Evolutionary conservation across 1,140 invertebrate species (phyloP).

Genomic region (Saxidomus purpurata): DNA sequence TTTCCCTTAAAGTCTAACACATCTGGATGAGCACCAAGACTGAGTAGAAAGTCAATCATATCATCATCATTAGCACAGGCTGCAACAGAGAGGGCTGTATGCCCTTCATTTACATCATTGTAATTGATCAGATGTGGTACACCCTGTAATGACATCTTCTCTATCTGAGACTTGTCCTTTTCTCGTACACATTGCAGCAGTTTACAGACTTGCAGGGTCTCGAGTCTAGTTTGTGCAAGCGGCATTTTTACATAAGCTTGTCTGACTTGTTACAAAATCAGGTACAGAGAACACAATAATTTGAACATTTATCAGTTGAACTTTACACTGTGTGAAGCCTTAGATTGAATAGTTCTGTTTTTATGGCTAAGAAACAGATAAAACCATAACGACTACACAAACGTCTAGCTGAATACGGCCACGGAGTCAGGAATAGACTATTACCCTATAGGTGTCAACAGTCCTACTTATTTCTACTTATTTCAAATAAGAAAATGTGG

Average conservation of each 20-base stretch:
- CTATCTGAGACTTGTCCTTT: slow-evolving; percentile 83
- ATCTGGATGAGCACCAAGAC: slow-evolving; percentile 86
- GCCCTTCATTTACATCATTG: slow-evolving; percentile 84
- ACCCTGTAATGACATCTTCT: slow-evolving; percentile 84
- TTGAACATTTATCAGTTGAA: neutral
- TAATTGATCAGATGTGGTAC: slow-evolving; percentile 86
- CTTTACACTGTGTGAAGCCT: neutral
- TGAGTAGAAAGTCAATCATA: slow-evolving; percentile 85
- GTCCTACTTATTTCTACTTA: too few relatives aligned
- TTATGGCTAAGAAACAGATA: neutral
- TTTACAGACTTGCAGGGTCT: slow-evolving; percentile 86
- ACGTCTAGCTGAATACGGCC: too few relatives aligned
- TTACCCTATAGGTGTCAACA: too few relatives aligned
- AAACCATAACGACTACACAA: too few relatives aligned
- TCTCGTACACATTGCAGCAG: slow-evolving; percentile 85
- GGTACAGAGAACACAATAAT: neutral
- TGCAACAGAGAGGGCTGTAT: slow-evolving; percentile 84
- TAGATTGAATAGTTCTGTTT: neutral
- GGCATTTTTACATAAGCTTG: slow-evolving; percentile 77
- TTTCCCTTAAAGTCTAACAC: slow-evolving; percentile 85
- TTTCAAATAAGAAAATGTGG: too few relatives aligned
- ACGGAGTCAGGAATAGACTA: too few relatives aligned
- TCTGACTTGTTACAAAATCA: neutral
- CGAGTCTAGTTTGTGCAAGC: slow-evolving; percentile 81
- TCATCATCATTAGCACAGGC: slow-evolving; percentile 84